Conservation (phyloP, 2,888 invertebrate species). For the Stenichneumon culpator region DNA sequence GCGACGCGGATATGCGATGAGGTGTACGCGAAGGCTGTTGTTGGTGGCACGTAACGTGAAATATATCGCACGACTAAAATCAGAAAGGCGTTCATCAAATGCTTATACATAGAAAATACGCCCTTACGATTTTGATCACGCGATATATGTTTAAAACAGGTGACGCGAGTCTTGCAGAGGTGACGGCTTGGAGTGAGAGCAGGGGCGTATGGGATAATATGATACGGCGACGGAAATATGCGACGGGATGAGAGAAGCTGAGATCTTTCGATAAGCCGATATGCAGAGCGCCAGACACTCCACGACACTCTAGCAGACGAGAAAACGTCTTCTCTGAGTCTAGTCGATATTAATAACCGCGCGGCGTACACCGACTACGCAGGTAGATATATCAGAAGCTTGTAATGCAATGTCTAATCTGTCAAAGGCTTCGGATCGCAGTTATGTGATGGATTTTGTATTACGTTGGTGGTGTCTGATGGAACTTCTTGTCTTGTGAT, state of each 20-base stretch:
- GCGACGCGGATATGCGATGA: background rate
- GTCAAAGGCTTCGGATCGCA: slow-evolving; percentile 9
- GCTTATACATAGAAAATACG: background rate
- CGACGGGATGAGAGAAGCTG: background rate
- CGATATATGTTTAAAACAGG: slow-evolving; percentile 74
- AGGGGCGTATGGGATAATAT: background rate
- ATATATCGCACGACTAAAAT: background rate
- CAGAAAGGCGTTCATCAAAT: background rate
- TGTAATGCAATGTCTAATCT: slow-evolving; percentile 36
- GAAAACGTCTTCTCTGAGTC: slow-evolving; percentile 11
- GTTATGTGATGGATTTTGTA: background rate
- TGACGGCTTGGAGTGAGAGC: slow-evolving; percentile 20
- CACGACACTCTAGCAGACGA: slow-evolving; percentile 14
- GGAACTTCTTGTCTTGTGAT: background rate
- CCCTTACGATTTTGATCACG: background rate
- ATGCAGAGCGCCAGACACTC: slow-evolving; percentile 40
- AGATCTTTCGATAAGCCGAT: slow-evolving; percentile 59
- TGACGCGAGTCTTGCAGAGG: slow-evolving; percentile 68
- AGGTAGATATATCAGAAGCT: slow-evolving; percentile 23
- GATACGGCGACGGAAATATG: slow-evolving; percentile 1
- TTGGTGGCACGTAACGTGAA: slow-evolving; percentile 74
- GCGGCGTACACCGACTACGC: background rate
- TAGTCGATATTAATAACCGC: background rate
- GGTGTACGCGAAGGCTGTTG: too few relatives aligned
- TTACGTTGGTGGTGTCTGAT: background rate